A percentile compares a stretch with the other conserved stretches of the same genome.
Evolutionary conservation across 2,888 invertebrate species (phyloP).

Genomic region (Molanna angustata): DNA sequence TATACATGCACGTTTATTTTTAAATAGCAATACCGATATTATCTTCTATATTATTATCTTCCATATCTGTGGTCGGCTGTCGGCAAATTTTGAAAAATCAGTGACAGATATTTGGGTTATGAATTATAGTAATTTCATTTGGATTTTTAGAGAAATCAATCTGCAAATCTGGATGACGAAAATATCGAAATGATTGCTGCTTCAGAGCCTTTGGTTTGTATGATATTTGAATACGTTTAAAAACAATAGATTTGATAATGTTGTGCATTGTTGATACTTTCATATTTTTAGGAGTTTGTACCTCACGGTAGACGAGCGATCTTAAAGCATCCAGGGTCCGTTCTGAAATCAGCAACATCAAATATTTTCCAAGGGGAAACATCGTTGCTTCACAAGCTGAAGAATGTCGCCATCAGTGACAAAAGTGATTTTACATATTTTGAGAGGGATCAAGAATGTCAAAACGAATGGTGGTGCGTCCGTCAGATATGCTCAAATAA

Average conservation of each 20-base stretch:
- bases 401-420: constrained; percentile 73
- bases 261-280: no score
- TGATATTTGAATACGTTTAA: constrained; percentile 2
- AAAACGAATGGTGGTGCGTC: constrained; percentile 53
- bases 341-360: constrained; percentile 50
- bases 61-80: no score
- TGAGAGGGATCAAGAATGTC: constrained; percentile 53
- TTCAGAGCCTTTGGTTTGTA: constrained; percentile 78
- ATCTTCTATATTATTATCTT: no score
- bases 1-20: no score
- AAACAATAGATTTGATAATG: no score
- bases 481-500: constrained; percentile 41
- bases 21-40: no score
- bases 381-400: constrained; percentile 66
- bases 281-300: constrained; percentile 79
- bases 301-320: constrained; percentile 83
- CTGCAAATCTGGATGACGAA: constrained; percentile 86
- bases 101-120: constrained; percentile 15
- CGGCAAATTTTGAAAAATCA: constrained; percentile 6
- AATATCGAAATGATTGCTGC: constrained; percentile 84
- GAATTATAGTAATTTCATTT: constrained; percentile 12
- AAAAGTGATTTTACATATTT: constrained; percentile 43
- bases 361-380: constrained; percentile 57
- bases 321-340: constrained; percentile 71
- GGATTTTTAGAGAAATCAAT: constrained; percentile 19